A percentile compares a stretch with the other conserved stretches of the same genome.
phyloP scores from a whole-genome alignment of 2,113 vertebrate genomes.

The Prinia subflava region DNA sequence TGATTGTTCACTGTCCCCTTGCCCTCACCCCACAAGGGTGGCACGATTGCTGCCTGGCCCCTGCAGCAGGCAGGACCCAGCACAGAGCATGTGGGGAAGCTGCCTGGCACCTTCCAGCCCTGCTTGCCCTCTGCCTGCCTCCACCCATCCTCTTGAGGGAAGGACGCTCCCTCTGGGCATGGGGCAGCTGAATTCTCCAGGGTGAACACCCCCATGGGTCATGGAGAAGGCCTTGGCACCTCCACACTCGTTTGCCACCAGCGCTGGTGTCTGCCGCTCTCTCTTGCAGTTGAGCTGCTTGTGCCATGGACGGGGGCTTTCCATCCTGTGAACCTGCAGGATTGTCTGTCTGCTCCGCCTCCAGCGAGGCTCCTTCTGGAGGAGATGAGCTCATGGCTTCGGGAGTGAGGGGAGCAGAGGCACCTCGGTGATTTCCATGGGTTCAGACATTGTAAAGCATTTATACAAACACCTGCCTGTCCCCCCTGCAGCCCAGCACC shows the following conservation, averaged over 20 bases:
- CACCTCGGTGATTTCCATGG: not conserved
- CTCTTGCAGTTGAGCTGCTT: not conserved
- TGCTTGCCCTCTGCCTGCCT: not conserved
- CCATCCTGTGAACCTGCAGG: not conserved
- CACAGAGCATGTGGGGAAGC: fast-evolving
- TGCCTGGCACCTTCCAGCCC: not conserved
- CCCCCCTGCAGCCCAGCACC: not conserved
- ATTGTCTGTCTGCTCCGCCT: not conserved
- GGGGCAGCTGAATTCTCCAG: slow-evolving; percentile 15
- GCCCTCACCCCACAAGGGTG: not conserved
- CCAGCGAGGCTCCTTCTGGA: not conserved
- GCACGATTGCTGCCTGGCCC: not conserved
- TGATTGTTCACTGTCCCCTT: not conserved
- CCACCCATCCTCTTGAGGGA: not conserved
- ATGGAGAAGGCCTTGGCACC: not conserved
- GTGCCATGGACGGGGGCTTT: not conserved
- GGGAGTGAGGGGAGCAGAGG: not conserved
- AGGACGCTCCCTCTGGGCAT: not conserved
- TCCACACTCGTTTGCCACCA: not conserved
- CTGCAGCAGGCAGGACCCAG: not conserved
- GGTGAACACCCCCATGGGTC: not conserved
- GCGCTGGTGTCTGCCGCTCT: not conserved
- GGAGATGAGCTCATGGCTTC: not conserved
- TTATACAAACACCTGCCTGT: slow-evolving; percentile 16
- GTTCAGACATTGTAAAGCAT: slow-evolving; percentile 38